phyloP scores from a whole-genome alignment of 2,888 invertebrate species.

The Hypolimnas misippus region DNA sequence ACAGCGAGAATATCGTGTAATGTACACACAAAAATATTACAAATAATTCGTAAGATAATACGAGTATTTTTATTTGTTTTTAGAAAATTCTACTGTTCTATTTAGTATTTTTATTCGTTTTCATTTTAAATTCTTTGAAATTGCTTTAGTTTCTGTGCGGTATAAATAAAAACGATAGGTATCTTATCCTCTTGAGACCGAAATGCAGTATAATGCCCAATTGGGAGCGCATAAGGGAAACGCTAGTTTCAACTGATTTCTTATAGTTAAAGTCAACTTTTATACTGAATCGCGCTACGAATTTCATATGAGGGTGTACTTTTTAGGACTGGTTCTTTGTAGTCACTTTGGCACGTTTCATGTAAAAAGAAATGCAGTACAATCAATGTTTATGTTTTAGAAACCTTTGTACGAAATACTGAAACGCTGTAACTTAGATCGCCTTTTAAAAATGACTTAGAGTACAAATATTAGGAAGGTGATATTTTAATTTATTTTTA shows the following conservation, averaged over 20 bases:
- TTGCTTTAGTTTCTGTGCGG: background rate
- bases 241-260: constrained; percentile 22
- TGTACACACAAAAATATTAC: too few relatives aligned
- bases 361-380: constrained; percentile 8
- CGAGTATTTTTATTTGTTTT: too few relatives aligned
- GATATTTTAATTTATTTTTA: background rate
- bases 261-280: constrained; percentile 20
- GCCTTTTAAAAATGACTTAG: background rate
- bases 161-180: constrained; percentile 1
- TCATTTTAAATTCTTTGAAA: background rate
- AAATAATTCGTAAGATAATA: too few relatives aligned
- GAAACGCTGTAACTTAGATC: background rate
- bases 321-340: constrained; percentile 4
- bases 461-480: background rate
- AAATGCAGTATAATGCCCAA: constrained; percentile 6
- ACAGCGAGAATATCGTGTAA: too few relatives aligned
- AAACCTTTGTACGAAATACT: constrained; percentile 2
- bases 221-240: constrained; percentile 16
- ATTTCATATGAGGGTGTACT: constrained; percentile 17
- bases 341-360: constrained; percentile 8
- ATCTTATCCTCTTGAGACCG: background rate
- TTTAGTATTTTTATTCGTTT: background rate
- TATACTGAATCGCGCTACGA: constrained; percentile 18
- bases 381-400: constrained; percentile 2
- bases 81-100: too few relatives aligned